Conservation (phyloP, 2,888 invertebrate species). For the Entomobrya proxima region DNA sequence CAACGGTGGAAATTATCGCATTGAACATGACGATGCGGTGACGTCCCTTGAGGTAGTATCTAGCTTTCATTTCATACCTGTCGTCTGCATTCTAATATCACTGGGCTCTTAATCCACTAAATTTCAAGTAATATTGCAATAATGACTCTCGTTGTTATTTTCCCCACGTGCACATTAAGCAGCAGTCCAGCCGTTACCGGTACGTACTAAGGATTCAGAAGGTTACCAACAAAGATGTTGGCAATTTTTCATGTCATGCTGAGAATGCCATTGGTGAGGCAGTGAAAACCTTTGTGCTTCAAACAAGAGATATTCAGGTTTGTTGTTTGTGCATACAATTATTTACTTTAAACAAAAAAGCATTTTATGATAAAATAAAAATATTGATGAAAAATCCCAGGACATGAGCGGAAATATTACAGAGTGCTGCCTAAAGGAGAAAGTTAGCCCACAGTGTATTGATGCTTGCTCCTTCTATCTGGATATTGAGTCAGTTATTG, state of each 20-base stretch:
- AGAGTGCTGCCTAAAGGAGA: constrained; percentile 88
- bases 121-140: not conserved
- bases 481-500: constrained; percentile 89
- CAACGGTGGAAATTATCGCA: constrained; percentile 70
- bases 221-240: constrained; percentile 84
- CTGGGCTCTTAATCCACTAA: too few relatives aligned
- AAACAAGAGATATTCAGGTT: constrained; percentile 71
- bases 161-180: constrained; percentile 58
- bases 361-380: not conserved
- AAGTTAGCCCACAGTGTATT: constrained; percentile 87
- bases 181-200: constrained; percentile 84
- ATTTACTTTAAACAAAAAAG: not conserved
- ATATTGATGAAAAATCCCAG: constrained; percentile 71
- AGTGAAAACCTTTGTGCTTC: constrained; percentile 74
- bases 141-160: constrained; percentile 21
- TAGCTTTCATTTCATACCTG: not conserved
- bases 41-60: constrained; percentile 50
- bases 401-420: constrained; percentile 85
- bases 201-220: constrained; percentile 87
- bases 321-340: not conserved
- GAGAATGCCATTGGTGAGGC: constrained; percentile 86
- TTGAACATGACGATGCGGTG: constrained; percentile 66
- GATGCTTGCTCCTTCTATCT: constrained; percentile 90
- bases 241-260: constrained; percentile 90
- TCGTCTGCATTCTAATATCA: not conserved